Percentiles rank a stretch among this genome's conserved stretches.
Evolutionary conservation across 2,797 vertebrate species (phyloP).

Genomic region (Pseudocheirus occidentalis): DNA sequence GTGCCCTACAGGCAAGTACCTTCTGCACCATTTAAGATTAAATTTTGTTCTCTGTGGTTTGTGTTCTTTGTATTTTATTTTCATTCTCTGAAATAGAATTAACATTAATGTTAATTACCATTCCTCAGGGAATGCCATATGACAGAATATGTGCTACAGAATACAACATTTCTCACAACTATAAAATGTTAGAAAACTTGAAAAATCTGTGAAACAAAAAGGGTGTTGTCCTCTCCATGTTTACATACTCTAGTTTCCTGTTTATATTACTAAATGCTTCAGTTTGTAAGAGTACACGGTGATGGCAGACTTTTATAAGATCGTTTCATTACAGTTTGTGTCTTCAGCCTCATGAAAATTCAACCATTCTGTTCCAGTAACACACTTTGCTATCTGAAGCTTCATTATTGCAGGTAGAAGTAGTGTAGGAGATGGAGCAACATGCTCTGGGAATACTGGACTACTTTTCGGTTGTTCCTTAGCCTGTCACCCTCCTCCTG

Average conservation of each 20-base stretch:
- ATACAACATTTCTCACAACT: not conserved
- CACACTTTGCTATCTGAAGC: conserved; percentile 43
- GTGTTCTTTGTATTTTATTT: not conserved
- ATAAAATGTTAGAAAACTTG: not conserved
- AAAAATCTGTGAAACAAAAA: not conserved
- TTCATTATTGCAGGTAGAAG: conserved; percentile 7
- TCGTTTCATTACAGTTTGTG: not conserved
- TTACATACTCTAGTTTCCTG: not conserved
- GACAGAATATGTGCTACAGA: not conserved
- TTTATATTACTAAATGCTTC: not conserved
- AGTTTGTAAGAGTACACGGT: not conserved
- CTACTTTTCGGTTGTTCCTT: conserved; percentile 20
- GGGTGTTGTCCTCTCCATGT: not conserved
- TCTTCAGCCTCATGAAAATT: not conserved
- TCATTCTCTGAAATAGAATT: not conserved
- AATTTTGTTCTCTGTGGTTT: not conserved
- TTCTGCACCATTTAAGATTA: not conserved
- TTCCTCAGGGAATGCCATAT: not conserved
- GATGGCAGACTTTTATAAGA: not conserved
- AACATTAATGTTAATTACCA: not conserved
- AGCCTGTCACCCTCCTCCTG: not conserved
- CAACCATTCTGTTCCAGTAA: not conserved
- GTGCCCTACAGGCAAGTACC: not conserved
- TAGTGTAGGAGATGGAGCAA: not conserved
- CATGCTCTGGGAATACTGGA: conserved; percentile 22